Percentiles rank a stretch among this genome's conserved stretches.
Evolutionary conservation across 2,888 invertebrate species (phyloP).

Genomic region (Cheilosia vulpina): DNA sequence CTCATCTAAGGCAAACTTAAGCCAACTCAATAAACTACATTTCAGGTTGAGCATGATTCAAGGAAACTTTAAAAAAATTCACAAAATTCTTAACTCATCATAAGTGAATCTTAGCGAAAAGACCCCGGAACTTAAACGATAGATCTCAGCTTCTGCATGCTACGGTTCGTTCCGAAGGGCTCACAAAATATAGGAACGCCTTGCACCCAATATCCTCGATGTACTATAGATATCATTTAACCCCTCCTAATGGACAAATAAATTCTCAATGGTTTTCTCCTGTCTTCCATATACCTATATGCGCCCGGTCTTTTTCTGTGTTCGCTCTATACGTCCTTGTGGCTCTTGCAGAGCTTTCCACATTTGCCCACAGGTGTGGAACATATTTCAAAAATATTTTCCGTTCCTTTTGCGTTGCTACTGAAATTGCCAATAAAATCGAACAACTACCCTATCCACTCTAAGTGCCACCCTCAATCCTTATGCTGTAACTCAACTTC

Average conservation of each 20-base stretch:
- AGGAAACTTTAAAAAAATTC: no score
- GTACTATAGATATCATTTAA: not conserved
- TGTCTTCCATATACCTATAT: conserved; percentile 11
- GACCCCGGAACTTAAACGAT: no score
- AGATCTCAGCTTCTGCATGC: not conserved
- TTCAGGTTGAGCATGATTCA: no score
- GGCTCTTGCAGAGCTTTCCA: conserved; percentile 3
- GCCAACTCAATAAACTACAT: no score
- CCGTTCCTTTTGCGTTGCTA: conserved; percentile 14
- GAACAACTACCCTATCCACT: conserved; percentile 70
- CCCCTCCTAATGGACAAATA: conserved; percentile 57
- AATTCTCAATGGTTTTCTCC: conserved; percentile 51
- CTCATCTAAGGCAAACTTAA: no score
- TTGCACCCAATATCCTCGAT: conserved; percentile 20
- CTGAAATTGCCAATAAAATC: conserved; percentile 73
- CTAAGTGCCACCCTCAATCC: conserved; percentile 46
- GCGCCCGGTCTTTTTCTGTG: not conserved
- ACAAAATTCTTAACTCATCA: no score
- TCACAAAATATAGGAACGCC: not conserved
- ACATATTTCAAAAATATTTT: conserved; percentile 67
- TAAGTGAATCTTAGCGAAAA: no score
- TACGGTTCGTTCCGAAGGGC: not conserved
- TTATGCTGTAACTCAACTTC: conserved; percentile 22
- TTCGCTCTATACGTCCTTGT: not conserved
- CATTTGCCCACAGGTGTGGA: conserved; percentile 67